These are phyloP conservation scores for Holacanthella duospinosa DNA, from an alignment of 2,888 invertebrate genomes.

Conservation along the genomic window DNA sequence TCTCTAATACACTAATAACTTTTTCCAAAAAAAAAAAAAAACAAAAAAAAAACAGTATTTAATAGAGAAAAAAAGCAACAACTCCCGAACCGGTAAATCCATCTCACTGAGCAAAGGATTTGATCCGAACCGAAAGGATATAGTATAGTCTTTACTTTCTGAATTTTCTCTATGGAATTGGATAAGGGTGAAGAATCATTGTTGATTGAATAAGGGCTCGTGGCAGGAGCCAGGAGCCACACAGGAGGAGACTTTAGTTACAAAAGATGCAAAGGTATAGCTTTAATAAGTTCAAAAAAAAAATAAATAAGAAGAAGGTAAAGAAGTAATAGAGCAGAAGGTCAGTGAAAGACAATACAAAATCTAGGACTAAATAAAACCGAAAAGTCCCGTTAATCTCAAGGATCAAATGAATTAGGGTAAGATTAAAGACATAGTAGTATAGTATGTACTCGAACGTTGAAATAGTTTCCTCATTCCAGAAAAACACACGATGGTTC, in stretches of 20 bases:
- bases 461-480: too few species aligned
- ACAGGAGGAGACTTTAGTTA: neutral
- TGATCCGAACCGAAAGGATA: neutral
- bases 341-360: neutral
- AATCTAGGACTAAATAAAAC: neutral
- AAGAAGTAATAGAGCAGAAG: neutral
- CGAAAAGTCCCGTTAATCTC: neutral
- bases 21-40: too few species aligned
- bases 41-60: too few species aligned
- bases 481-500: too few species aligned
- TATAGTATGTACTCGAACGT: too few species aligned
- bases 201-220: neutral
- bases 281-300: neutral
- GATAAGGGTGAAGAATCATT: neutral
- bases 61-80: too few species aligned
- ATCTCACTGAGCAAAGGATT: neutral
- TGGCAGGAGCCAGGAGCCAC: neutral
- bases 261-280: neutral
- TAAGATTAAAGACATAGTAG: too few species aligned
- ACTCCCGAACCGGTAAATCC: neutral
- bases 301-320: neutral
- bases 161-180: too few species aligned
- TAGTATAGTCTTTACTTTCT: neutral
- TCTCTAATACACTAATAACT: too few species aligned
- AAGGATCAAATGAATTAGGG: neutral